phyloP scores from a whole-genome alignment of 2,113 vertebrate genomes.

The Ranitomeya imitator region DNA sequence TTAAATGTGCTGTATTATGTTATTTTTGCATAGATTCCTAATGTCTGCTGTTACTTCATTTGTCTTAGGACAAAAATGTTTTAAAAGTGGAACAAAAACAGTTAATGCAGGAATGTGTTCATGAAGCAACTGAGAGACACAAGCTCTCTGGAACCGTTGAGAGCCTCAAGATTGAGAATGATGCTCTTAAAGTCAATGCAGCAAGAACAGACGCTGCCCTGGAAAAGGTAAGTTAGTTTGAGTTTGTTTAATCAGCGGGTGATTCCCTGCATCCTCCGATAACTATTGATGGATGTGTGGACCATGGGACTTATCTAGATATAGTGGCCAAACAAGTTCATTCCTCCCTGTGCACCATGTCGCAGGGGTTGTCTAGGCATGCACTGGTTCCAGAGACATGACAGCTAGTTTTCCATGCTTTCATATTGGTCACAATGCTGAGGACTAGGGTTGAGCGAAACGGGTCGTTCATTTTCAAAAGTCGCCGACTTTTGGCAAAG shows the following conservation, averaged over 20 bases:
- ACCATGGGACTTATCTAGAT: too few species aligned
- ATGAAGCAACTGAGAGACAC: conserved; percentile 72
- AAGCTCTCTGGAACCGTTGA: conserved; percentile 76
- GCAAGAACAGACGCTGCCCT: conserved; percentile 77
- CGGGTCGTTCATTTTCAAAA: too few species aligned
- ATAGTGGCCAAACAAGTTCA: too few species aligned
- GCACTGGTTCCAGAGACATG: too few species aligned
- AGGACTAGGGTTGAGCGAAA: too few species aligned
- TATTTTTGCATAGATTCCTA: not conserved
- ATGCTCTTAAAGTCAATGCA: conserved; percentile 71
- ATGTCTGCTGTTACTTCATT: not conserved
- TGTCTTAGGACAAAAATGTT: conserved; percentile 75
- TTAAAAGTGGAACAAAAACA: conserved; percentile 73
- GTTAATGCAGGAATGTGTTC: conserved; percentile 70
- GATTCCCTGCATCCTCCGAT: not conserved
- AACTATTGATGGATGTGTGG: too few species aligned
- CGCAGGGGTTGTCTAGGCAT: too few species aligned
- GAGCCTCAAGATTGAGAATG: conserved; percentile 72
- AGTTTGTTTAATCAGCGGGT: not conserved
- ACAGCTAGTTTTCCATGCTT: too few species aligned
- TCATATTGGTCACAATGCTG: too few species aligned
- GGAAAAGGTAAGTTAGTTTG: conserved; percentile 73
- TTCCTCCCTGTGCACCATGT: too few species aligned
- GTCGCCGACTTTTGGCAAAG: too few species aligned
- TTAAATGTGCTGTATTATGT: too few species aligned